Percentiles rank a stretch among this genome's conserved stretches.
These are phyloP conservation scores for Drosophila chauvacae DNA, from an alignment of 1,140 invertebrate genomes.

Conservation along the genomic window DNA sequence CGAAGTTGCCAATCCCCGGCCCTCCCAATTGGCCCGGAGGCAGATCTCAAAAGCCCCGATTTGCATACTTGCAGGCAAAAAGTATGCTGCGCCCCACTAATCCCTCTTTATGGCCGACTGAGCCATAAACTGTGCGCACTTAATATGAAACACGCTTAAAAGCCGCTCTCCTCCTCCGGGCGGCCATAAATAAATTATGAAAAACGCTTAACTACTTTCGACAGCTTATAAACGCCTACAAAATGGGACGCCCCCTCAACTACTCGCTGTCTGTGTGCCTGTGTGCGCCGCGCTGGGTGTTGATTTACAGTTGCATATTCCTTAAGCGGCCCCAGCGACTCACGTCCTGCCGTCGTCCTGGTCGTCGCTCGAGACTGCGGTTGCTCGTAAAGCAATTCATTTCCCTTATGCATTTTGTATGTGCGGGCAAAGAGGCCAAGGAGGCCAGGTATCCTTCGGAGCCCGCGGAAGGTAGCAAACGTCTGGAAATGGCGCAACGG, in stretches of 20 bases:
- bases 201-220: constrained; percentile 83
- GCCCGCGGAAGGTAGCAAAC: constrained; percentile 12
- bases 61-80: constrained; percentile 60
- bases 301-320: constrained; percentile 83
- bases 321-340: constrained; percentile 35
- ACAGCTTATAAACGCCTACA: constrained; percentile 82
- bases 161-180: constrained; percentile 53
- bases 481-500: constrained; percentile 78
- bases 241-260: constrained; percentile 66
- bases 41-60: constrained; percentile 45
- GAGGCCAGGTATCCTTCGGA: constrained; percentile 24
- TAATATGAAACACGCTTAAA: constrained; percentile 82
- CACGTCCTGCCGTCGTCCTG: constrained; percentile 5
- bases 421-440: constrained; percentile 42
- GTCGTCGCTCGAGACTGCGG: constrained; percentile 62
- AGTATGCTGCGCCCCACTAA: constrained; percentile 60
- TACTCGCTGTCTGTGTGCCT: constrained; percentile 44
- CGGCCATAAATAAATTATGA: constrained; percentile 81
- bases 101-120: constrained; percentile 69
- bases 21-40: constrained; percentile 1
- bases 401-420: constrained; percentile 80
- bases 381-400: constrained; percentile 80
- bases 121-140: constrained; percentile 78
- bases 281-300: constrained; percentile 46
- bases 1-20: constrained; percentile 45